phyloP scores from a whole-genome alignment of 2,888 invertebrate species.

The Buathra laborator region DNA sequence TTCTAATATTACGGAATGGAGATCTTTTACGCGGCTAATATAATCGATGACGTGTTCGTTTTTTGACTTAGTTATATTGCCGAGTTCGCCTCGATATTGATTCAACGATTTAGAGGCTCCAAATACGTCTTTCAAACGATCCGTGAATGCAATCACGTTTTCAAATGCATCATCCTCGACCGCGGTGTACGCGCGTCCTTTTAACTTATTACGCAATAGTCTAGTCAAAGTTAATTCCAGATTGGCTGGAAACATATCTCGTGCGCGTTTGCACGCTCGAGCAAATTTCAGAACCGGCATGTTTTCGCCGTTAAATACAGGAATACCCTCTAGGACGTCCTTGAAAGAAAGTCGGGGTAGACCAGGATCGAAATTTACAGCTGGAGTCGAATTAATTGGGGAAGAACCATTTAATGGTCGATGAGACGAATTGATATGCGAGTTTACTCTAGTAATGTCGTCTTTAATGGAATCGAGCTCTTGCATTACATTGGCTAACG shows the following conservation, averaged over 20 bases:
- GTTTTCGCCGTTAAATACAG: slow-evolving; percentile 36
- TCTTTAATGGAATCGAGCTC: background rate
- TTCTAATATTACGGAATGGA: background rate
- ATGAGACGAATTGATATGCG: background rate
- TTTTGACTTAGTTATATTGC: slow-evolving; percentile 3
- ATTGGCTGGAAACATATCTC: background rate
- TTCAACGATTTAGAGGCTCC: background rate
- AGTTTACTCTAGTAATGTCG: background rate
- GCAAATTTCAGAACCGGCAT: slow-evolving; percentile 36
- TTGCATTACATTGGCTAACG: background rate
- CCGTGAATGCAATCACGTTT: background rate
- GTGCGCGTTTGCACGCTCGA: slow-evolving; percentile 34
- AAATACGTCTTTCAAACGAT: background rate
- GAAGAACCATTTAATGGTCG: background rate
- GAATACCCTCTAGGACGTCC: background rate
- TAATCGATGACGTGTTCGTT: slow-evolving; percentile 31
- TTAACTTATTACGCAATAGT: slow-evolving; percentile 27
- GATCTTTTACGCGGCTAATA: slow-evolving; percentile 43
- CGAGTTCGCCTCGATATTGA: background rate
- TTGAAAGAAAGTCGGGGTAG: slow-evolving; percentile 4
- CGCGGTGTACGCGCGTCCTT: slow-evolving; percentile 3
- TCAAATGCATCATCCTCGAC: background rate
- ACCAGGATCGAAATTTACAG: background rate
- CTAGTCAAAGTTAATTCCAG: slow-evolving; percentile 14
- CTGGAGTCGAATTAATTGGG: background rate